phyloP scores from a whole-genome alignment of 2,797 vertebrate species.

The Danio albolineatus region DNA sequence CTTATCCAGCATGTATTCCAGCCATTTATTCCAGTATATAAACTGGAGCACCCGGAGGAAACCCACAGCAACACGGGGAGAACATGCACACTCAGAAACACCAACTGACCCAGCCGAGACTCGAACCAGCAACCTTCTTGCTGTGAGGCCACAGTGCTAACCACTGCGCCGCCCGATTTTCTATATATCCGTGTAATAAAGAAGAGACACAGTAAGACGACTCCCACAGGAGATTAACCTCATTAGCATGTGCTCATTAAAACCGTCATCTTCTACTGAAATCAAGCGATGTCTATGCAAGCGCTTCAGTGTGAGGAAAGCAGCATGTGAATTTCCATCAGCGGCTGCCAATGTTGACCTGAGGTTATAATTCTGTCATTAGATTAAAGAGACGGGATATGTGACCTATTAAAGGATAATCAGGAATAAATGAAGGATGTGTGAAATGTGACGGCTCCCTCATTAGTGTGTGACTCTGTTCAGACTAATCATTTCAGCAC shows the following conservation, averaged over 20 bases:
- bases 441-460: background rate
- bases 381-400: slow-evolving; percentile 32
- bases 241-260: background rate
- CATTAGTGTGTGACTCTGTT: slow-evolving; percentile 37
- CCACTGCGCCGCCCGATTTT: no score
- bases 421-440: slow-evolving; percentile 41
- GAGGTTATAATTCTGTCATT: slow-evolving; percentile 27
- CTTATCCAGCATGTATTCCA: no score
- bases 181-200: no score
- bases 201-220: background rate
- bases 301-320: background rate
- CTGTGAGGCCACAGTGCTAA: no score
- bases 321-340: background rate
- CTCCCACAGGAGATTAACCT: background rate
- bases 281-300: background rate
- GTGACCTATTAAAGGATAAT: slow-evolving; percentile 49
- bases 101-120: no score
- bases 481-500: background rate
- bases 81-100: no score
- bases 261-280: background rate
- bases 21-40: no score
- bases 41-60: no score
- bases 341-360: background rate
- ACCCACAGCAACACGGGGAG: no score
- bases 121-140: no score